Evolutionary conservation across 2,797 vertebrate species (phyloP), one percentile per base, ranked within the genome.

Genomic region (Sebastes hubbsi): DNA sequence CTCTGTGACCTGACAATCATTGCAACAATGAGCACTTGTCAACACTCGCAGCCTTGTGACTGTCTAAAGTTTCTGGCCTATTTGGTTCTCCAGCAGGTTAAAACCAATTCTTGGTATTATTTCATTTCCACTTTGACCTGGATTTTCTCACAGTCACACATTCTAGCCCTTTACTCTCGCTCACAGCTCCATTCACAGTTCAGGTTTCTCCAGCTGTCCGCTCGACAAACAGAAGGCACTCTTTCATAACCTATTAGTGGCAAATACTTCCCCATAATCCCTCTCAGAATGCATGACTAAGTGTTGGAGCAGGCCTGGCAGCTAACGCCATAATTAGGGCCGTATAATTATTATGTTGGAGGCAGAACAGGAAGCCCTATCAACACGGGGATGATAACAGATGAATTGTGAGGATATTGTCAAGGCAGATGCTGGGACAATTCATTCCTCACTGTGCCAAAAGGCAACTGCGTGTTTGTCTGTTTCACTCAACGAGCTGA

Each of bases 181-280:
- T 67, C 60, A 34, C 1, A 11, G 55, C 71, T 67, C 62, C 54
- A 79, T 77, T 87, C 87, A 80, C 75, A 81, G 86, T 75, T 91
- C 90, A 81, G 60, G 78, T 92, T 94, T 92, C 91, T 83, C 52
- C 91, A 92, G 92, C 92, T 92, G 91, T 92, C 89, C 62, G 1
- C 67, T 82, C 46, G 14, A 81, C 87, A 90, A 88, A 93, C 92
- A 92, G 90, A 92, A 90, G 86, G 91, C 68, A 14, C 74, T 82
- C 89, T 85, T 92, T 94, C 87, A 91, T 87, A 91, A 89, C 75
- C 82, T 87, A 91, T 92, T 92, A 92, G 89, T 69, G 78, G 80
- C 71, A 84, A 88, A 91, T 92, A 82, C 81, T 84, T 88, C 13
- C 59, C 60, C 5, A 3, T 91, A 93, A 92, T 92, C 91, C 85